These are phyloP conservation scores for Tragelaphus eurycerus DNA, from an alignment of 2,797 vertebrate species.

Conservation along the genomic window DNA sequence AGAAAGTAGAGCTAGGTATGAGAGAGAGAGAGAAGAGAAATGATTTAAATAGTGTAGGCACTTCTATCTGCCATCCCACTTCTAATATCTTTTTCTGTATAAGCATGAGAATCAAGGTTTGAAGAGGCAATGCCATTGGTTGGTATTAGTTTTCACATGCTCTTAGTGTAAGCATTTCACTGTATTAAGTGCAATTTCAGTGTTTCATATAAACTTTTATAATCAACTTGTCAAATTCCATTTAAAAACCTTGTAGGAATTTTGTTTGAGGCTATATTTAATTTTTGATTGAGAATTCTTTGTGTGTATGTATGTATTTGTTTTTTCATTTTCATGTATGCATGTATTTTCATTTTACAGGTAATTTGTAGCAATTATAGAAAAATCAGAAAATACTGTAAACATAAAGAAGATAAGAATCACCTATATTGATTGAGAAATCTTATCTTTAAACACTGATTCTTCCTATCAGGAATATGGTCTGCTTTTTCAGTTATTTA, in stretches of 20 bases:
- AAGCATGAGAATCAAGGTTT: neutral
- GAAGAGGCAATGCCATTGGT: neutral
- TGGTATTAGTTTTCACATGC: neutral
- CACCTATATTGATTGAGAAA: neutral
- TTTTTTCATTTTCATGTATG: neutral
- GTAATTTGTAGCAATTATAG: neutral
- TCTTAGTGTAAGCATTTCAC: neutral
- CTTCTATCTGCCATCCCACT: neutral
- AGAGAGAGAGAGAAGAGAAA: neutral
- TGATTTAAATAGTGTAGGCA: neutral
- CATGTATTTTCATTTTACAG: neutral
- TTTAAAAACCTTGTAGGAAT: neutral
- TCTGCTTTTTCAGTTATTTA: neutral
- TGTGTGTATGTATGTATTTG: neutral
- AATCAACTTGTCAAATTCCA: neutral
- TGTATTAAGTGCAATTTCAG: neutral
- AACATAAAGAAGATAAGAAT: neutral
- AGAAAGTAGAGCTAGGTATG: neutral
- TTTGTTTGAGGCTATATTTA: neutral
- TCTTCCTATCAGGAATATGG: neutral
- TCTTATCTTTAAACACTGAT: neutral
- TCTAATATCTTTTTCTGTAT: neutral
- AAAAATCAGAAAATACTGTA: neutral
- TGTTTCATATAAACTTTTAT: neutral
- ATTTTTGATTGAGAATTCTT: neutral